Conservation (phyloP, 23 tunicate genomes). For the Corella eumyota region DNA sequence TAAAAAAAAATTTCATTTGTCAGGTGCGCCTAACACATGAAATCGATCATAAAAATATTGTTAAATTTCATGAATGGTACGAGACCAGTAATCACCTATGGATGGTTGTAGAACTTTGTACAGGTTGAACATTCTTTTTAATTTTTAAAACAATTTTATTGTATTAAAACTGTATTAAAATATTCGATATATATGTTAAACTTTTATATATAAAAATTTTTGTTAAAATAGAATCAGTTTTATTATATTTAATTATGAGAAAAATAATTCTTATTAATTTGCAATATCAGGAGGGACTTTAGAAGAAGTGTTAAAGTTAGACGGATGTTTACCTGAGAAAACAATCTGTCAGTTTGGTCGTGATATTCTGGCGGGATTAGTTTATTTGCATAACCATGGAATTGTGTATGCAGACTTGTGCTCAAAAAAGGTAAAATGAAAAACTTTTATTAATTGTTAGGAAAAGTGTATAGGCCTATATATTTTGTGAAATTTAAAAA, state of each 20-base stretch:
- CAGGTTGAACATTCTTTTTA: constrained; percentile 29
- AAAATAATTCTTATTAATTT: neutral
- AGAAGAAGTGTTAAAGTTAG: constrained; percentile 54
- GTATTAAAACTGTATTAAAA: neutral
- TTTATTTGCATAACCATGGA: constrained; percentile 64
- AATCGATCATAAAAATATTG: constrained; percentile 71
- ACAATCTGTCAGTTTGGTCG: constrained; percentile 57
- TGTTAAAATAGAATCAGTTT: neutral
- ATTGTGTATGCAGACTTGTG: constrained; percentile 76
- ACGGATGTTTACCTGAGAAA: constrained; percentile 61
- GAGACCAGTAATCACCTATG: constrained; percentile 98
- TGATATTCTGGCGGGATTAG: constrained; percentile 55
- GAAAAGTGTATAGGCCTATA: no score
- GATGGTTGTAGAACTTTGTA: constrained; percentile 97
- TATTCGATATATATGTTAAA: neutral
- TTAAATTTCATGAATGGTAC: constrained; percentile 95
- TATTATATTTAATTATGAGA: neutral
- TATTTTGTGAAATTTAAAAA: no score
- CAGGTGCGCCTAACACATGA: constrained; percentile 88
- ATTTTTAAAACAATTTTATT: neutral
- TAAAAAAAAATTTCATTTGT: neutral
- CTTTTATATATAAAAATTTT: neutral
- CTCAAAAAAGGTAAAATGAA: constrained; percentile 45
- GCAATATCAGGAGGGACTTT: constrained; percentile 54
- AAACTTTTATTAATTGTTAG: no score